These are phyloP conservation scores for Ciconia nigra DNA, from an alignment of 2,797 vertebrate genomes.

Conservation along the genomic window DNA sequence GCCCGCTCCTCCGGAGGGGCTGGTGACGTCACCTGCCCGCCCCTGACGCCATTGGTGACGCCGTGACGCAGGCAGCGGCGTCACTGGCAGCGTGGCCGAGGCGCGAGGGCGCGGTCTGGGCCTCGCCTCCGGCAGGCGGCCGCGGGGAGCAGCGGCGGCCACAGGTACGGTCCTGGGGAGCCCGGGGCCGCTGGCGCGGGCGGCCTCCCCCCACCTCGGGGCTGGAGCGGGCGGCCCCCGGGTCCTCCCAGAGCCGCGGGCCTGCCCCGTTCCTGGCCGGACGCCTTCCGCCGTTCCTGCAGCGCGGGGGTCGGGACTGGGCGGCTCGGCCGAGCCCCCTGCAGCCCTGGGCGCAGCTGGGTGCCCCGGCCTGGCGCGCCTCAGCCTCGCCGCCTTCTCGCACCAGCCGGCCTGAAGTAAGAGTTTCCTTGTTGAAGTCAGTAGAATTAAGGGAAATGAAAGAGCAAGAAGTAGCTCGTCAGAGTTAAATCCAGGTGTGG, in stretches of 20 bases:
- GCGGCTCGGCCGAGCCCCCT: background rate
- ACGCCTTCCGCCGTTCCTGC: too few species aligned
- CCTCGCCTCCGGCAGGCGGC: background rate
- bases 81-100: rapidly evolving
- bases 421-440: too few species aligned
- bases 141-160: background rate
- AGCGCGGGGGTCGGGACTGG: background rate
- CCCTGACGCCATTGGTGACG: rapidly evolving
- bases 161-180: background rate
- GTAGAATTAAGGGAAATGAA: background rate
- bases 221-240: background rate
- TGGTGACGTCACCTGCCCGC: background rate
- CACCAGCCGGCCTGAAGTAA: background rate
- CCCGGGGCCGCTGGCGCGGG: background rate
- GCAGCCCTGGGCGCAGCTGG: background rate
- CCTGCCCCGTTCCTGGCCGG: background rate
- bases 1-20: too few species aligned
- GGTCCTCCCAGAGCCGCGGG: too few species aligned
- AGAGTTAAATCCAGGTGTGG: background rate
- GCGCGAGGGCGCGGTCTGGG: background rate
- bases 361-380: background rate
- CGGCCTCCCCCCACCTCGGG: background rate
- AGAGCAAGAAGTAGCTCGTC: rapidly evolving
- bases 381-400: background rate
- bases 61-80: background rate